phyloP scores from a whole-genome alignment of 2,888 invertebrate species.

The Meandrusa payeni region DNA sequence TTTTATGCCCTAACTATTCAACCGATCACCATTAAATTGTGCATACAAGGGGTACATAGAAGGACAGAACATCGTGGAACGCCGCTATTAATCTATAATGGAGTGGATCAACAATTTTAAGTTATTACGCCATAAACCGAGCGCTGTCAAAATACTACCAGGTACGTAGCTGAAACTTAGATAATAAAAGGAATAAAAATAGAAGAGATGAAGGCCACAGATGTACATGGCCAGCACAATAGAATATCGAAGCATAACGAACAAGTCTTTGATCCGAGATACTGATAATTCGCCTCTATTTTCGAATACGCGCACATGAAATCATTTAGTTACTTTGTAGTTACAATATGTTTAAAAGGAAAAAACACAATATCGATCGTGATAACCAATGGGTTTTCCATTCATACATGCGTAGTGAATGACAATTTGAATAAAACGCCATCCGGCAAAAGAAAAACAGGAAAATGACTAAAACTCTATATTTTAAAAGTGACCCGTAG shows the following conservation, averaged over 20 bases:
- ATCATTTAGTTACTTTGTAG: conserved; percentile 44
- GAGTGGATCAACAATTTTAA: too few relatives aligned
- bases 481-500: too few relatives aligned
- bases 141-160: too few relatives aligned
- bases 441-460: too few relatives aligned
- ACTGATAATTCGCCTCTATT: conserved; percentile 55
- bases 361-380: conserved; percentile 29
- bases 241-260: conserved; percentile 45
- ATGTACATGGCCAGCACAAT: conserved; percentile 51
- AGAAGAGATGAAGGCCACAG: conserved; percentile 56
- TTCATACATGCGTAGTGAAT: conserved; percentile 13
- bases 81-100: too few relatives aligned
- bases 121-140: too few relatives aligned
- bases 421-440: neutral
- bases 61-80: too few relatives aligned
- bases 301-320: conserved; percentile 46
- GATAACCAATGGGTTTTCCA: conserved; percentile 18
- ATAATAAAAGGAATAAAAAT: conserved; percentile 36
- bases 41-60: too few relatives aligned
- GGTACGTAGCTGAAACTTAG: conserved; percentile 15
- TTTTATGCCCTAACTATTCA: too few relatives aligned
- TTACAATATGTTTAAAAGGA: conserved; percentile 42
- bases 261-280: conserved; percentile 45
- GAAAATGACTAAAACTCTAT: too few relatives aligned
- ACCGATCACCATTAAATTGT: too few relatives aligned